Percentiles rank a stretch among this genome's conserved stretches.
Evolutionary conservation across 2,113 vertebrate species (phyloP).

Genomic region (Hyla sarda): DNA sequence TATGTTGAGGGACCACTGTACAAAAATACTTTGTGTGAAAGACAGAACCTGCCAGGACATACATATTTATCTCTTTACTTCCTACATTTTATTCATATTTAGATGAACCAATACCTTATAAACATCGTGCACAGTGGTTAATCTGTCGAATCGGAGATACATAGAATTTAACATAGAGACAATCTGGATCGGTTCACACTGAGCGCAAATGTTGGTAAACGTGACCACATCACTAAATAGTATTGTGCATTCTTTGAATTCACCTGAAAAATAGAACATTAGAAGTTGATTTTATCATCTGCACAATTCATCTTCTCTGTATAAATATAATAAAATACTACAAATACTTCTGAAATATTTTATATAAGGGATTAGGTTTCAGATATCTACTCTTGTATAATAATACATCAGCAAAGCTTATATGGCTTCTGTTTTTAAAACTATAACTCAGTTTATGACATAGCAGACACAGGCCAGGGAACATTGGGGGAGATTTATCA

Average conservation of each 20-base stretch:
- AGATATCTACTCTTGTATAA: background rate
- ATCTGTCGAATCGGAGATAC: slow-evolving; percentile 78
- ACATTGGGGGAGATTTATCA: too few relatives aligned
- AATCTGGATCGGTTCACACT: slow-evolving; percentile 80
- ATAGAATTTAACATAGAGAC: slow-evolving; percentile 81
- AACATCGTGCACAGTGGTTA: slow-evolving; percentile 79
- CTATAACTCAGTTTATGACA: too few relatives aligned
- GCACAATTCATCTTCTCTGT: background rate
- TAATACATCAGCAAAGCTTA: too few relatives aligned
- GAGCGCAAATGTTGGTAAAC: slow-evolving; percentile 78
- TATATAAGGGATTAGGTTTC: background rate
- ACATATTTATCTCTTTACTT: too few relatives aligned
- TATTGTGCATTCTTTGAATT: slow-evolving; percentile 81
- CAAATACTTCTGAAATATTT: background rate
- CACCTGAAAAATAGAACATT: slow-evolving; percentile 65
- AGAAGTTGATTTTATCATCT: background rate
- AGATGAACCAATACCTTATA: slow-evolving; percentile 77
- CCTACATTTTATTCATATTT: background rate
- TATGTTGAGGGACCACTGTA: too few relatives aligned
- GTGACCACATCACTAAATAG: slow-evolving; percentile 81
- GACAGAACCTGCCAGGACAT: too few relatives aligned
- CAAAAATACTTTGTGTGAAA: too few relatives aligned
- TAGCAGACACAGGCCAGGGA: too few relatives aligned
- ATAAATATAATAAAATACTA: background rate
- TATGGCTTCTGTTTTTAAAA: too few relatives aligned